These are phyloP conservation scores for Okapia johnstoni DNA, from an alignment of 2,113 vertebrate genomes.

Conservation along the genomic window DNA sequence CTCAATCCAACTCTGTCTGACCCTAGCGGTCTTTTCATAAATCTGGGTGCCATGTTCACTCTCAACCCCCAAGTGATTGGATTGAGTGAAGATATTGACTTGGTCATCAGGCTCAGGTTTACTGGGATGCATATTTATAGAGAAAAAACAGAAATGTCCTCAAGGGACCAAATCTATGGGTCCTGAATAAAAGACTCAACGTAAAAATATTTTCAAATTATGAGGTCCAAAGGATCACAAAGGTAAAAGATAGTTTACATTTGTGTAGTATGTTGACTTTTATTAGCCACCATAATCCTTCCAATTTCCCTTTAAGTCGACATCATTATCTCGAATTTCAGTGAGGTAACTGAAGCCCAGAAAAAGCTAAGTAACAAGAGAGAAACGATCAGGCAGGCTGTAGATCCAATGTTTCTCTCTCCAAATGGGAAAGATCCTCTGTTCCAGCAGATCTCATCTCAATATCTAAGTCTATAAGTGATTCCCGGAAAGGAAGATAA, in stretches of 20 bases:
- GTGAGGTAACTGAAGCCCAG: not conserved
- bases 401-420: not conserved
- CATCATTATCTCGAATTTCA: not conserved
- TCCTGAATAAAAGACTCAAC: not conserved
- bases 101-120: not conserved
- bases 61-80: rapidly evolving
- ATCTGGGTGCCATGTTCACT: not conserved
- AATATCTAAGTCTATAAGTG: not conserved
- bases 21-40: no score
- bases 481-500: not conserved
- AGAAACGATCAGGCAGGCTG: not conserved
- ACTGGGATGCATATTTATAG: not conserved
- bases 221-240: not conserved
- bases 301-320: not conserved
- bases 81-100: not conserved
- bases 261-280: not conserved
- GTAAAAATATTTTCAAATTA: not conserved
- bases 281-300: not conserved
- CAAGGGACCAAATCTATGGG: not conserved
- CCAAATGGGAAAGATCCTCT: not conserved
- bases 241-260: not conserved
- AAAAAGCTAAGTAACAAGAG: not conserved
- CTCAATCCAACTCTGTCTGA: no score
- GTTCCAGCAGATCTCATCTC: not conserved
- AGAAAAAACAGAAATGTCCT: not conserved